phyloP scores from a whole-genome alignment of 2,797 vertebrate species.

The Scleropages formosus region DNA sequence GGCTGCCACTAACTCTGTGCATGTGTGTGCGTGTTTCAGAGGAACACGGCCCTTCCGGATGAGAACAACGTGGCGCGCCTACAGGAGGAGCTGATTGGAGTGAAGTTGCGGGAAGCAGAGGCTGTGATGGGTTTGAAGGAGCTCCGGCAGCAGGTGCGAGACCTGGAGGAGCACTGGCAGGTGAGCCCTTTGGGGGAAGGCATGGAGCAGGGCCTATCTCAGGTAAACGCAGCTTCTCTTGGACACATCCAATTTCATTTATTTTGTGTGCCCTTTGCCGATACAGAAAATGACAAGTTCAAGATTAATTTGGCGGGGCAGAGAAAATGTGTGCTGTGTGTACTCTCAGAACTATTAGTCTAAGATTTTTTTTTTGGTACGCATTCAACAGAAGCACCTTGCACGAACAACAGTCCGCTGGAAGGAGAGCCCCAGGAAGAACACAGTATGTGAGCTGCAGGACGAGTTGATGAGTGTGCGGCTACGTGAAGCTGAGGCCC shows the following conservation, averaged over 20 bases:
- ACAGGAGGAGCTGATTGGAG: constrained; percentile 92
- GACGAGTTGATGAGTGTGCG: constrained; percentile 94
- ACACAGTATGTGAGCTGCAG: constrained; percentile 85
- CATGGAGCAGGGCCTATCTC: too few relatives aligned
- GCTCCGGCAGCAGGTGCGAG: constrained; percentile 85
- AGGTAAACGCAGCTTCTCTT: background rate
- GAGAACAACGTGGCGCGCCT: constrained; percentile 91
- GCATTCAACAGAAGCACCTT: constrained; percentile 77
- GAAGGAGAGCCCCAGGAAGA: constrained; percentile 90
- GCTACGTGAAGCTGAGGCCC: constrained; percentile 89
- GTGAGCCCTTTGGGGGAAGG: constrained; percentile 57
- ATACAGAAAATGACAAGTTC: background rate
- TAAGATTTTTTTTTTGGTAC: background rate
- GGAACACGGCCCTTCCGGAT: constrained; percentile 88
- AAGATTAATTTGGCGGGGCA: background rate
- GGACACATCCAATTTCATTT: background rate
- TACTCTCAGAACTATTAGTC: background rate
- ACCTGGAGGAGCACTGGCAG: constrained; percentile 98
- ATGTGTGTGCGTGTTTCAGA: constrained; percentile 62
- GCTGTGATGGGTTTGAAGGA: constrained; percentile 89
- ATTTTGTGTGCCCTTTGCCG: background rate
- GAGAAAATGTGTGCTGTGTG: background rate
- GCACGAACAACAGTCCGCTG: constrained; percentile 87
- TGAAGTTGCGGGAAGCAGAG: constrained; percentile 92
- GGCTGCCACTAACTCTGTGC: too few relatives aligned